Evolutionary conservation across 2,888 invertebrate species (phyloP).

Genomic region (Orthonychiurus folsomi): DNA sequence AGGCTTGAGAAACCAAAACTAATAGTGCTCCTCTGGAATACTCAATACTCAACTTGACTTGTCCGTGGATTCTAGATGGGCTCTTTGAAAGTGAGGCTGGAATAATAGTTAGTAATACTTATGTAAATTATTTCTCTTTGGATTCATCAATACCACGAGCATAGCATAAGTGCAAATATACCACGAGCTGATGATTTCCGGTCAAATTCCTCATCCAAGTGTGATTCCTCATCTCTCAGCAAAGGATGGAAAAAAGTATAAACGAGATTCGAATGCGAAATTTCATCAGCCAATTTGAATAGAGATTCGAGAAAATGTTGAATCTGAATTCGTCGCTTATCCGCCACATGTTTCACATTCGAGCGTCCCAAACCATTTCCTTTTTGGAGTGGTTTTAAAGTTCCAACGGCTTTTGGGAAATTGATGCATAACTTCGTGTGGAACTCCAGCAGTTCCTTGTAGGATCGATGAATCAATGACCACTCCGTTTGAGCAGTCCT

Average conservation of each 20-base stretch:
- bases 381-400: constrained; percentile 37
- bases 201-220: constrained; percentile 68
- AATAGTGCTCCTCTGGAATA: constrained; percentile 64
- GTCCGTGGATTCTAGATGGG: constrained; percentile 50
- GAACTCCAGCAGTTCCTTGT: constrained; percentile 93
- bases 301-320: constrained; percentile 77
- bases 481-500: constrained; percentile 78
- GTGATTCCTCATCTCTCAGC: constrained; percentile 69
- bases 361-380: constrained; percentile 60
- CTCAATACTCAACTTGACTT: constrained; percentile 68
- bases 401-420: constrained; percentile 65
- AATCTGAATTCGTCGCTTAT: constrained; percentile 79
- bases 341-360: constrained; percentile 89
- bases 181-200: constrained; percentile 15
- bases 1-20: constrained; percentile 82
- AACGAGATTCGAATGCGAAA: constrained; percentile 89
- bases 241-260: constrained; percentile 98
- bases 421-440: constrained; percentile 86
- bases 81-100: constrained; percentile 24
- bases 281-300: constrained; percentile 80
- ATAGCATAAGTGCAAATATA: too few relatives aligned
- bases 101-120: not conserved
- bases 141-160: not conserved
- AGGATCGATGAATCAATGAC: constrained; percentile 81
- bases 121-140: not conserved